Conservation (phyloP, 1,140 invertebrate species). For the Zaprionus taronus region DNA sequence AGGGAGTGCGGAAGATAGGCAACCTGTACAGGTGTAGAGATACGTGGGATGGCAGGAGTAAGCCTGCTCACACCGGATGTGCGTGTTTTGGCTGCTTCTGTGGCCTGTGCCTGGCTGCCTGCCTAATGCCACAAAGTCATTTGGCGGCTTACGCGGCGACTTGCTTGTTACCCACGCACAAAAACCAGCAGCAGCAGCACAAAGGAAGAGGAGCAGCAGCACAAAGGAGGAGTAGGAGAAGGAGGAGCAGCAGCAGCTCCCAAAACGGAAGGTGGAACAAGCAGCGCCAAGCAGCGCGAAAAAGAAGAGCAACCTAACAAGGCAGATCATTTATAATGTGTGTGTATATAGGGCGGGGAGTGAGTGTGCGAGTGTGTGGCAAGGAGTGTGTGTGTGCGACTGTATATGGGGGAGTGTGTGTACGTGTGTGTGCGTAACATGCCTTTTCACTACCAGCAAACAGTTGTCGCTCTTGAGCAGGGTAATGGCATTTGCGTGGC, state of each 20-base stretch:
- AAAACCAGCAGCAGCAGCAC: neutral
- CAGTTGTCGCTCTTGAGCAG: conserved; percentile 47
- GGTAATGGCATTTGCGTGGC: conserved; percentile 42
- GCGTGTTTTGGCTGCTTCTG: conserved; percentile 56
- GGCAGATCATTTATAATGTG: conserved; percentile 71
- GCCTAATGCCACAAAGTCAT: conserved; percentile 77
- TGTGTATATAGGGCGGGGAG: conserved; percentile 27
- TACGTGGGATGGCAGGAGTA: conserved; percentile 28
- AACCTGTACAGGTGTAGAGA: conserved; percentile 41
- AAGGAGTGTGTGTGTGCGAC: conserved; percentile 41
- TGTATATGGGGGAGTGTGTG: conserved; percentile 66
- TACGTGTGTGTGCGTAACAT: conserved; percentile 61
- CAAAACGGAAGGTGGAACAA: conserved; percentile 55
- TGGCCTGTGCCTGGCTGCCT: conserved; percentile 53
- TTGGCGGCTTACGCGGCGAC: conserved; percentile 67
- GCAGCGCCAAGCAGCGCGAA: conserved; percentile 60
- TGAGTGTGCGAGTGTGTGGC: conserved; percentile 38
- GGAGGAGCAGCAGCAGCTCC: neutral
- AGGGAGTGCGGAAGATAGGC: neutral
- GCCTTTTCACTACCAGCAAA: conserved; percentile 47
- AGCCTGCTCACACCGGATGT: conserved; percentile 57
- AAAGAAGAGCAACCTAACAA: conserved; percentile 32
- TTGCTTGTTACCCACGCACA: conserved; percentile 27
- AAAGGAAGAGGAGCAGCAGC: neutral
- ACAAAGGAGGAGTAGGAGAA: neutral